A percentile compares a stretch with the other conserved stretches of the same genome.
Conservation (phyloP, 2,113 vertebrate genomes). For the Phyllostomus hastatus region DNA sequence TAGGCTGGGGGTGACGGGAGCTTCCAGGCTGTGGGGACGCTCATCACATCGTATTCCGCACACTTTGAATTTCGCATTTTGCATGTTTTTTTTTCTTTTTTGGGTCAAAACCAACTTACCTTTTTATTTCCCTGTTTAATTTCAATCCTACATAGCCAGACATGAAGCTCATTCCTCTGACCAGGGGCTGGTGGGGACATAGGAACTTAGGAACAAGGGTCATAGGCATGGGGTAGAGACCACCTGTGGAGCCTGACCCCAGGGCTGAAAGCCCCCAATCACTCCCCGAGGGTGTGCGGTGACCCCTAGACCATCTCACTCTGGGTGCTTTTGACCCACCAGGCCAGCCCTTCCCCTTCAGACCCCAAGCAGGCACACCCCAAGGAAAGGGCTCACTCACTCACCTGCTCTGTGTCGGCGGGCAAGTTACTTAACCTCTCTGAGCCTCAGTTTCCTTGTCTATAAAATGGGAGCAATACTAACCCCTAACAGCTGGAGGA, state of each 20-base stretch:
- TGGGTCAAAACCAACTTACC: slow-evolving; percentile 50
- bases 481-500: background rate
- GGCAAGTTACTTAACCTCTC: background rate
- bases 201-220: background rate
- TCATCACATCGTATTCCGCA: slow-evolving; percentile 51
- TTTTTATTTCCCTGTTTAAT: slow-evolving; percentile 64
- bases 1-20: background rate
- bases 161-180: slow-evolving; percentile 59
- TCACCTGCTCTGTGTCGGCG: background rate
- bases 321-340: background rate
- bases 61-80: slow-evolving; percentile 28
- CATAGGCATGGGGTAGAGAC: background rate
- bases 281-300: background rate
- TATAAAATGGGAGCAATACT: background rate
- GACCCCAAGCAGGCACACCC: background rate
- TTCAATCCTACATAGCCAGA: slow-evolving; percentile 63
- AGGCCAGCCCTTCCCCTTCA: background rate
- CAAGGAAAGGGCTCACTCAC: background rate
- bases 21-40: background rate
- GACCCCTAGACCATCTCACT: background rate
- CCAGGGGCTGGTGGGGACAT: background rate
- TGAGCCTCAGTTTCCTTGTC: background rate
- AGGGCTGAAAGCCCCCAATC: background rate
- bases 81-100: slow-evolving; percentile 49
- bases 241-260: background rate